phyloP scores from a whole-genome alignment of 2,113 vertebrate species.

The Ia io region DNA sequence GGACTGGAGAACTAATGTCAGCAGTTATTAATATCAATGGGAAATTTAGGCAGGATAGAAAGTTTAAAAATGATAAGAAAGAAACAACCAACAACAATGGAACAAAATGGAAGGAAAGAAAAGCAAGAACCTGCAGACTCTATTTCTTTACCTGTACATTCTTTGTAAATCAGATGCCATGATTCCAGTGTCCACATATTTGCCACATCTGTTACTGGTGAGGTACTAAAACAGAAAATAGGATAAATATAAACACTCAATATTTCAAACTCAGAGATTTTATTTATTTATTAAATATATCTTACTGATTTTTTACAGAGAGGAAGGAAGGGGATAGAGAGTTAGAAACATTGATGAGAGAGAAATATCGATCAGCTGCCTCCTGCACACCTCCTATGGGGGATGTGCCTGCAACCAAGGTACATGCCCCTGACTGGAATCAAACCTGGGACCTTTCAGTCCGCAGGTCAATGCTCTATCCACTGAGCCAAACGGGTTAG shows the following conservation, averaged over 20 bases:
- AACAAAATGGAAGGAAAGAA: background rate
- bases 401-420: too few relatives aligned
- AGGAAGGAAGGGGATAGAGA: too few relatives aligned
- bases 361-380: too few relatives aligned
- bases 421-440: too few relatives aligned
- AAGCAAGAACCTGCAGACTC: background rate
- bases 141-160: slow-evolving; percentile 87
- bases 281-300: background rate
- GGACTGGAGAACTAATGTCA: background rate
- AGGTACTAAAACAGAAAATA: slow-evolving; percentile 88
- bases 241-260: background rate
- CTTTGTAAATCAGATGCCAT: slow-evolving; percentile 91
- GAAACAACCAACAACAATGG: background rate
- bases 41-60: background rate
- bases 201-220: slow-evolving; percentile 82
- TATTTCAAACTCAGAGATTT: slow-evolving; percentile 20
- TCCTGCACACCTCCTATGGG: too few relatives aligned
- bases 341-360: too few relatives aligned
- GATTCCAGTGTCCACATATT: slow-evolving; percentile 88
- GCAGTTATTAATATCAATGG: background rate
- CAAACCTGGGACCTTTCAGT: too few relatives aligned
- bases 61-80: background rate
- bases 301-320: too few relatives aligned
- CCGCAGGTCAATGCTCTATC: too few relatives aligned
- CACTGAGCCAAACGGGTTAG: too few relatives aligned